phyloP scores from a whole-genome alignment of 2,888 invertebrate genomes.

The Alentia gelatinosa region DNA sequence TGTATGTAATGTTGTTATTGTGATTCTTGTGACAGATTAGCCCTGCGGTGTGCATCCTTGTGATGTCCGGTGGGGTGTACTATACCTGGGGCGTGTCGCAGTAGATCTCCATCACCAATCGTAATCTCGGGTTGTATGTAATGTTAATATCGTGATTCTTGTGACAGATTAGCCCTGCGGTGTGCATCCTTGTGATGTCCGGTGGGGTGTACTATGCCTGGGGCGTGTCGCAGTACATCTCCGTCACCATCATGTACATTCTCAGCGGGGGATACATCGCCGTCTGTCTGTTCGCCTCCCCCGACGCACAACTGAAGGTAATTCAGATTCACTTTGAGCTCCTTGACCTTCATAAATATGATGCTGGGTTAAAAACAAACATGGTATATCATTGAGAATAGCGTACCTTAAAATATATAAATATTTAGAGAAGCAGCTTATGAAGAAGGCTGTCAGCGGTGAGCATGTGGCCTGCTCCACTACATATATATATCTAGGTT shows the following conservation, averaged over 20 bases:
- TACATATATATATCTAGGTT: no score
- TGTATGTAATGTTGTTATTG: no score
- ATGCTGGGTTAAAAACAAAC: no score
- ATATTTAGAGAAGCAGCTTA: no score
- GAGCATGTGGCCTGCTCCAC: no score
- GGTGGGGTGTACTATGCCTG: constrained; percentile 74
- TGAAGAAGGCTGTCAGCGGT: no score
- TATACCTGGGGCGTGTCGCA: constrained; percentile 69
- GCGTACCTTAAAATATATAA: no score
- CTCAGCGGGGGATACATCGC: constrained; percentile 65
- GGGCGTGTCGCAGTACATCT: constrained; percentile 64
- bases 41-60: constrained; percentile 59
- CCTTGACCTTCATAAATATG: no score
- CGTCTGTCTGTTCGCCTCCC: constrained; percentile 68
- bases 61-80: constrained; percentile 65
- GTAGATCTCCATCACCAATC: constrained; percentile 58
- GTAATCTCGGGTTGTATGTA: no score
- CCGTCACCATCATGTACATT: constrained; percentile 68
- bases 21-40: constrained; percentile 48
- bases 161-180: constrained; percentile 57
- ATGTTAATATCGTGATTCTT: neutral
- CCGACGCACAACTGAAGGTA: constrained; percentile 71
- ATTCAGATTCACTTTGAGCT: constrained; percentile 47
- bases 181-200: constrained; percentile 58
- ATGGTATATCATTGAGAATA: no score